Base-by-base conservation (phyloP, 2,797 vertebrate genomes). In the Coracias cyanogaster region DNA sequence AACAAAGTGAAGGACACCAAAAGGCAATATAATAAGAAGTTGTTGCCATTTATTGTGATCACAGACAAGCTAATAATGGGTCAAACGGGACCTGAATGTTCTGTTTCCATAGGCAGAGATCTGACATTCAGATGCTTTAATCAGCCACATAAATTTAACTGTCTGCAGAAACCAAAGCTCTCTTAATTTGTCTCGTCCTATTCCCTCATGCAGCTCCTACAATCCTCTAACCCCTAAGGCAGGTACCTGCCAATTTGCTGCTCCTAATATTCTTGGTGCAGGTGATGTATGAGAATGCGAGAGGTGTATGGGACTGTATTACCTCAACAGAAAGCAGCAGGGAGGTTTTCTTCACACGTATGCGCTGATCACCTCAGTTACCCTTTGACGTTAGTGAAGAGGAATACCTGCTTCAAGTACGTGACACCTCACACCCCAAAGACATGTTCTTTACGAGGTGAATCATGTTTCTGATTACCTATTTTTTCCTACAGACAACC, bases 41-140 rank as follows among this genome's bases (percentile, higher is more conserved):
- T 45, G 11, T 33, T 70, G 64, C 35, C 26, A 4, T 72, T 90
- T 43, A 62, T 39, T 76, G 64, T 37, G 67, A 72, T 70, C 33
- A 35, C 4, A 81, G 69, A 58, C 48, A 73, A 69, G 31, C 19
- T 74, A 78, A 35, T n/a, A 76, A 45, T 17, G 12, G n/a, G 45
- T 72, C 0, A 0, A 92, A 85, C 28, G 35, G 17, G n/a, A 72
- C 1, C 3, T 28, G 19, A 88, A 41, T 7, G 5, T 52, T 81
- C 49, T 48, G 37, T 69, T 89, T 74, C 57, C 2, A 3, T 29
- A 70, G 46, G 46, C 28, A 66, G 45, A 35, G n/a, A 57, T 43
- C 37, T 85, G 52, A 65, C 58, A 33, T 52, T 82, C 25, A 45
- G 51, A 1, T 64, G 20, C 43, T 73, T 82, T 60, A 66, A 55